phyloP scores from a whole-genome alignment of 2,113 vertebrate genomes.

The Melozone crissalis region DNA sequence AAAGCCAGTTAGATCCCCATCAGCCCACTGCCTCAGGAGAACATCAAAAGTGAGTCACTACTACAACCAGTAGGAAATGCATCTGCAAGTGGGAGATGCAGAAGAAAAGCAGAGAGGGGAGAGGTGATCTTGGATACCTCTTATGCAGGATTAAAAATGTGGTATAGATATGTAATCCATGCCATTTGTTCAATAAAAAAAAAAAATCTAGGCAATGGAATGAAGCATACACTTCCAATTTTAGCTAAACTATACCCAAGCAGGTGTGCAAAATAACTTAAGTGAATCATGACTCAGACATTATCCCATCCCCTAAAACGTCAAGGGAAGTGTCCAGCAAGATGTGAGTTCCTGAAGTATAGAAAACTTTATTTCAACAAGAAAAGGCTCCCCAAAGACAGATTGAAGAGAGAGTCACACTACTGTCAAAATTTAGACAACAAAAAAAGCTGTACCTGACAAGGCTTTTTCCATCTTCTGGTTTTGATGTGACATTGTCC shows the following conservation, averaged over 20 bases:
- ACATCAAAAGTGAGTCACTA: background rate
- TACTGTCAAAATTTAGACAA: background rate
- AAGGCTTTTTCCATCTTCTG: conserved; percentile 82
- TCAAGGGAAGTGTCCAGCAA: background rate
- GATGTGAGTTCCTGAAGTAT: background rate
- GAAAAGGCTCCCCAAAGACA: background rate
- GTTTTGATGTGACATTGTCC: conserved; percentile 78
- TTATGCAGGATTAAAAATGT: background rate
- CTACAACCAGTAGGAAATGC: background rate
- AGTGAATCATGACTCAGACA: background rate
- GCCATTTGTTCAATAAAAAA: background rate
- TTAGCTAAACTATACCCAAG: background rate
- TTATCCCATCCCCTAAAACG: background rate
- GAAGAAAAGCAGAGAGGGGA: background rate
- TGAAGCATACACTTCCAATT: background rate
- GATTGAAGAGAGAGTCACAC: background rate
- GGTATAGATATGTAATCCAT: background rate
- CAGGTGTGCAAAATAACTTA: background rate
- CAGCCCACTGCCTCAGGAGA: background rate
- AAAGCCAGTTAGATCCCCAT: background rate
- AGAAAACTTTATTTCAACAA: background rate
- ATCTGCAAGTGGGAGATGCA: background rate
- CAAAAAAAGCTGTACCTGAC: conserved; percentile 77
- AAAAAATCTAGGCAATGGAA: background rate
- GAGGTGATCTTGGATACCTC: background rate